Base-by-base conservation (phyloP, 2,797 vertebrate genomes). In the Hoplostethus mediterraneus region DNA sequence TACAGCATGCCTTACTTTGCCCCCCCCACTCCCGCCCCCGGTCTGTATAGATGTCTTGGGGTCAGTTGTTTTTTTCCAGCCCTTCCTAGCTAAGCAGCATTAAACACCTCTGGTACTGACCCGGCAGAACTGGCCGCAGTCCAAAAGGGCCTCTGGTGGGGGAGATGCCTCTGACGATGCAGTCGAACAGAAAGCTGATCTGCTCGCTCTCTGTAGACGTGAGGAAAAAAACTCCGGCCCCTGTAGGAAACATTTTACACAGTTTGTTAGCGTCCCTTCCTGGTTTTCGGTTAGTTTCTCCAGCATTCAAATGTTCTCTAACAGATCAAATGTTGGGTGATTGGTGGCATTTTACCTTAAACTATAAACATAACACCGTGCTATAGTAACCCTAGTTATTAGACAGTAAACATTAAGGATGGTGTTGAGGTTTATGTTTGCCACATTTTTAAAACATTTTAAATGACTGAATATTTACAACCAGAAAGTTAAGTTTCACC, bases 151-250 rank as follows among this genome's bases (percentile, higher is more conserved):
- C 96, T 85, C 95, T 96, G 64, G 93, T 97, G 0, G 97, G 97
- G 53, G 97, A 97, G 93, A 99, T 94, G 90, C 97, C 98, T 0
- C 96, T 93, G 65, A 99, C 97, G 42, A 98, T 95, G 86, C 98
- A 99, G 95, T 99, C 98, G 0, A 99, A 98, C 14, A 99, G 94
- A 90, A 99, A 98, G 92, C 97, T 98, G 95, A 99, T 99, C 90
- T 96, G 97, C 89, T 99, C 97, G 11, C 97, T 96, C 86, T 99
- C 97, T 0, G 93, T 45, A 0, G 96, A 97, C n/a, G 96, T 93
- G 9, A 99, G 92, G 89, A 99, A 95, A 89, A 99, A 99, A 36
- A 99, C 97, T 0, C 98, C 98, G 0, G 98, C 97, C 98, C 98
- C 98, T 99, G 95, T n/a, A 44, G 64, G 75, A 60, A 67, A 66